phyloP scores from a whole-genome alignment of 1,140 invertebrate genomes.

The Lanistes nyassanus region DNA sequence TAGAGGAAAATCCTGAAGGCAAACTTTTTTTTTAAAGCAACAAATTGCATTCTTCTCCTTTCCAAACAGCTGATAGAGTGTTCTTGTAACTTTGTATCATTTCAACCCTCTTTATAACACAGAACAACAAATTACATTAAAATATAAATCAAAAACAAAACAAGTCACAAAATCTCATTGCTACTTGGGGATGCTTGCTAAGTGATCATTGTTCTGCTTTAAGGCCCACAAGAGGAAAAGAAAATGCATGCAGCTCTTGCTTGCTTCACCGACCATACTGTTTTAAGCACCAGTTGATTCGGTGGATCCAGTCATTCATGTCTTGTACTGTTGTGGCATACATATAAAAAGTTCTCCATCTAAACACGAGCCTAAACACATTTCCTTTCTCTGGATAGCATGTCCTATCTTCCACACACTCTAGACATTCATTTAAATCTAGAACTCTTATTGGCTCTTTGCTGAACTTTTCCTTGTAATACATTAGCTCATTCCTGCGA shows the following conservation, averaged over 20 bases:
- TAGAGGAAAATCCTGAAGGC: too few relatives aligned
- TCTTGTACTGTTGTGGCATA: constrained; percentile 54
- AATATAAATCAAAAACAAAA: too few relatives aligned
- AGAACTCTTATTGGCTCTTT: constrained; percentile 48
- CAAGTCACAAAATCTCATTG: too few relatives aligned
- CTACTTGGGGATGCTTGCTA: too few relatives aligned
- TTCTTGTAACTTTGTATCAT: too few relatives aligned
- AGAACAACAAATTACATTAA: too few relatives aligned
- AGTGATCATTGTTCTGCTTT: too few relatives aligned
- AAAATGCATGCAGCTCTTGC: background rate
- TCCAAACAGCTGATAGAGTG: too few relatives aligned
- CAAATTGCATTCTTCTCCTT: too few relatives aligned
- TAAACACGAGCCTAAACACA: constrained; percentile 55
- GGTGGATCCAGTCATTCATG: constrained; percentile 56
- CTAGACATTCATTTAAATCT: constrained; percentile 57
- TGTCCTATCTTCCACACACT: constrained; percentile 42
- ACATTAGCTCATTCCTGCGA: constrained; percentile 53
- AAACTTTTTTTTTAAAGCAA: too few relatives aligned
- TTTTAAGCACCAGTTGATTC: constrained; percentile 57
- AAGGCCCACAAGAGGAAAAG: background rate
- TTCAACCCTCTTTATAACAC: too few relatives aligned
- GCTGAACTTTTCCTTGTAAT: constrained; percentile 50
- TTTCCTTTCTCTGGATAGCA: constrained; percentile 45
- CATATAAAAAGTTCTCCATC: constrained; percentile 57
- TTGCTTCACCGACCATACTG: constrained; percentile 17